These are phyloP conservation scores for Pyrocephalus nanus DNA, from an alignment of 2,797 vertebrate species.

Conservation along the genomic window DNA sequence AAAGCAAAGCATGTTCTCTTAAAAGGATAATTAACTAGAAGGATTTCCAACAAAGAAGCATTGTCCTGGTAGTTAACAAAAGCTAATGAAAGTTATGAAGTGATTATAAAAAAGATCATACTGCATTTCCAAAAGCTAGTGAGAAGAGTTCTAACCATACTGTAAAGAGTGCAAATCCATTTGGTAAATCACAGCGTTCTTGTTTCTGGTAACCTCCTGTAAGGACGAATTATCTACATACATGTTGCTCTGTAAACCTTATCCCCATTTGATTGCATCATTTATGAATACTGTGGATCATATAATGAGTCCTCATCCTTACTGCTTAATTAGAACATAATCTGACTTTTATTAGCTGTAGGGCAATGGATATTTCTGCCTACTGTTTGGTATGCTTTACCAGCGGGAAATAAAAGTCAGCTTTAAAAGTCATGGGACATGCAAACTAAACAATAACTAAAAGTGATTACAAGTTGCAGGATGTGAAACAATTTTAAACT, in stretches of 20 bases:
- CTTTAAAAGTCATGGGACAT: background rate
- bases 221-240: background rate
- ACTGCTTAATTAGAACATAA: slow-evolving; percentile 29
- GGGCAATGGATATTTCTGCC: background rate
- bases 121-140: background rate
- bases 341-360: background rate
- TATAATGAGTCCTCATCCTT: slow-evolving; percentile 39
- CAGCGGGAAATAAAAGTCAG: background rate
- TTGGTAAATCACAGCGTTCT: background rate
- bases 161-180: background rate
- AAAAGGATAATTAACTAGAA: background rate
- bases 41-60: background rate
- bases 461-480: background rate
- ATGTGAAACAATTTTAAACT: background rate
- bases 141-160: background rate
- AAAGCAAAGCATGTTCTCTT: background rate
- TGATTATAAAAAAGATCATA: background rate
- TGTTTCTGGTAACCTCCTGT: background rate
- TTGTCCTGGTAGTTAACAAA: background rate
- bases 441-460: background rate
- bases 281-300: slow-evolving; percentile 12
- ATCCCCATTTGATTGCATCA: slow-evolving; percentile 4
- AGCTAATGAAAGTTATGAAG: background rate
- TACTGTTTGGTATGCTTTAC: background rate
- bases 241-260: slow-evolving; percentile 22